A percentile compares a stretch with the other conserved stretches of the same genome.
These are phyloP conservation scores for Eilema depressum DNA, from an alignment of 2,888 invertebrate species.

Conservation along the genomic window DNA sequence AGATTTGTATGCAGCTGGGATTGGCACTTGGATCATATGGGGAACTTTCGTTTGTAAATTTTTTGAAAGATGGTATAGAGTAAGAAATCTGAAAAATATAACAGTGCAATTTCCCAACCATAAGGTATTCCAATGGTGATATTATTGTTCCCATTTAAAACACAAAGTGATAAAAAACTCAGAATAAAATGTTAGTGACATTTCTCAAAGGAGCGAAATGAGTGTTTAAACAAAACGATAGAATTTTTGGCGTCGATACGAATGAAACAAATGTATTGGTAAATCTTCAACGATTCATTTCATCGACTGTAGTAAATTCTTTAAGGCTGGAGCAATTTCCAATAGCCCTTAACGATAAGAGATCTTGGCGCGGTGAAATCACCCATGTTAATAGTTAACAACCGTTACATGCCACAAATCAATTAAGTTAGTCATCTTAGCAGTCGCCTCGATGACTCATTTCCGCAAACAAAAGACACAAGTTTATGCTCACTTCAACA, in stretches of 20 bases:
- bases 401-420: conserved; percentile 79
- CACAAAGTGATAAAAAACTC: background rate
- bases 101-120: conserved; percentile 12
- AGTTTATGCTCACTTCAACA: conserved; percentile 53
- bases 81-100: conserved; percentile 3
- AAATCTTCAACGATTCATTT: conserved; percentile 35
- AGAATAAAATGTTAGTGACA: conserved; percentile 11
- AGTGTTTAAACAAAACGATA: background rate
- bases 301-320: conserved; percentile 32
- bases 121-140: background rate
- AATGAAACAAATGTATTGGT: conserved; percentile 4
- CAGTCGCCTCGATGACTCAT: conserved; percentile 71
- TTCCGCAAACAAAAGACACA: conserved; percentile 62
- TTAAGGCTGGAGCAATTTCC: conserved; percentile 30
- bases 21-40: background rate
- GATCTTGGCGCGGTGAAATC: conserved; percentile 63
- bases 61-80: background rate
- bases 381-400: conserved; percentile 75
- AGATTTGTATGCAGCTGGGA: background rate
- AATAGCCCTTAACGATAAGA: conserved; percentile 46
- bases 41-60: background rate
- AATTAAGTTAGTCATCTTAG: conserved; percentile 80
- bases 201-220: conserved; percentile 14
- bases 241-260: too few species aligned
- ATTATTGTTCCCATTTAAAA: conserved; percentile 1